A percentile compares a stretch with the other conserved stretches of the same genome.
Conservation (phyloP, 2,113 vertebrate genomes). For the Cichladusa arquata region DNA sequence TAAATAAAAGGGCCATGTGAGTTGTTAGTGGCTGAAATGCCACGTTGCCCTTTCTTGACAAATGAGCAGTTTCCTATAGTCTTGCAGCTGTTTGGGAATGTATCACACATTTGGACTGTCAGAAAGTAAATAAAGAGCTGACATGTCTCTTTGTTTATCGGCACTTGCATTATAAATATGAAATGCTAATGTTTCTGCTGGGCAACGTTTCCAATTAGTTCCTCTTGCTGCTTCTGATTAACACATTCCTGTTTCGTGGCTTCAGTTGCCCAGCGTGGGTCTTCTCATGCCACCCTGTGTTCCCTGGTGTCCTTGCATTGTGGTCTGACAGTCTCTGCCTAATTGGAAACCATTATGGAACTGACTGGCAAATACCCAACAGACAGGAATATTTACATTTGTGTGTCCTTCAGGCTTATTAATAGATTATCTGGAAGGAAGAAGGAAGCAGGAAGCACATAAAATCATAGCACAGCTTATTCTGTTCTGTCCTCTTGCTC, state of each 20-base stretch:
- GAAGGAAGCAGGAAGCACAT: background rate
- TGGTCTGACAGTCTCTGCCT: background rate
- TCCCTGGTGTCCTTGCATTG: background rate
- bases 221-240: background rate
- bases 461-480: background rate
- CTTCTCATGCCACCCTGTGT: background rate
- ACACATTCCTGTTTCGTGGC: background rate
- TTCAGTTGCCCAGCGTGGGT: background rate
- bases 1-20: background rate
- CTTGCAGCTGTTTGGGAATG: background rate
- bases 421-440: background rate
- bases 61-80: background rate
- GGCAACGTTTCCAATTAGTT: slow-evolving; percentile 1
- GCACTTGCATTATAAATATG: background rate
- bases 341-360: background rate
- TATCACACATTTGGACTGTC: background rate
- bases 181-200: slow-evolving; percentile 4
- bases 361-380: background rate
- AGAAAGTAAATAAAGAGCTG: background rate
- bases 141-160: background rate
- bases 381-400: background rate
- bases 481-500: background rate
- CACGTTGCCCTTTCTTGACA: background rate
- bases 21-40: background rate
- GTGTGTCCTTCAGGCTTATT: background rate